Conservation (phyloP, 1,140 invertebrate species). For the Gonioctena quinquepunctata region DNA sequence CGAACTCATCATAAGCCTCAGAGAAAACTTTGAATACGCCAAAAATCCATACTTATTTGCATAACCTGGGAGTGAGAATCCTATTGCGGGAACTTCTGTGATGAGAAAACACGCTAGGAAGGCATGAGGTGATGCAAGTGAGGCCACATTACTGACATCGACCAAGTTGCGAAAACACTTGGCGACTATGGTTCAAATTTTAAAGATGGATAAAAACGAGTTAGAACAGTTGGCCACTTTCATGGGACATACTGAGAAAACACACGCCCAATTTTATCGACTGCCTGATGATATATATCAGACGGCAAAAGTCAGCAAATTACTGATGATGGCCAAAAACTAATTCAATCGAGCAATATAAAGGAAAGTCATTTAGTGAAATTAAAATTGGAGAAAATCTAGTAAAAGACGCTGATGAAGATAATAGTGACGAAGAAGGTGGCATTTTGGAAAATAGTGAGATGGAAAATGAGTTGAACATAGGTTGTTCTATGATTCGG, state of each 20-base stretch:
- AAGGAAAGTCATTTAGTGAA: too few species aligned
- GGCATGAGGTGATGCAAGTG: constrained; percentile 37
- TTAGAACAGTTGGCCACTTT: constrained; percentile 46
- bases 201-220: constrained; percentile 43
- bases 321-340: constrained; percentile 48
- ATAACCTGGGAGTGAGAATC: too few species aligned
- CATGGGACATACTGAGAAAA: constrained; percentile 39
- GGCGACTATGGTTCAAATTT: constrained; percentile 48
- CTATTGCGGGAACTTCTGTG: too few species aligned
- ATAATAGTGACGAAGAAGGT: too few species aligned
- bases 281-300: constrained; percentile 37
- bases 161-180: constrained; percentile 48
- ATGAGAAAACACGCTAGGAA: constrained; percentile 38
- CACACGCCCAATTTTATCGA: constrained; percentile 28
- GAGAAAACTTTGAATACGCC: constrained; percentile 26
- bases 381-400: too few species aligned
- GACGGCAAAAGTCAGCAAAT: constrained; percentile 42
- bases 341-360: constrained; percentile 37
- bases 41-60: constrained; percentile 45
- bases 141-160: constrained; percentile 37
- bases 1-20: constrained; percentile 25
- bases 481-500: too few species aligned
- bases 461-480: too few species aligned
- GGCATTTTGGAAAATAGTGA: too few species aligned
- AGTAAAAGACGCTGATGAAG: too few species aligned